Conservation (phyloP, 2,888 invertebrate species). For the Baccha elongata region DNA sequence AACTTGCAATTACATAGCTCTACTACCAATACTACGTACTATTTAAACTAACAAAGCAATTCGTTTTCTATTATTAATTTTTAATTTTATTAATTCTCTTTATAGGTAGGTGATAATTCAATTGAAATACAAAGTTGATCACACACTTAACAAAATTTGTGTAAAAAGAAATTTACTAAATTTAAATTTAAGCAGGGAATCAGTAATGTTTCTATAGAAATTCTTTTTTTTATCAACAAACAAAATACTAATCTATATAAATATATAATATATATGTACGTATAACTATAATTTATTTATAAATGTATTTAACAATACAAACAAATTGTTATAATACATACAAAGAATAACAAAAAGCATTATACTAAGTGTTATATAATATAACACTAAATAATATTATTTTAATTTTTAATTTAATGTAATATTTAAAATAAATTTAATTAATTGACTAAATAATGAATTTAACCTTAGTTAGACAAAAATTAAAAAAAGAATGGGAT, state of each 20-base stretch:
- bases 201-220: constrained; percentile 5
- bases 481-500: constrained; percentile 9
- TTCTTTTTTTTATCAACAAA: constrained; percentile 22
- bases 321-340: constrained; percentile 11
- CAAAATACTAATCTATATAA: constrained; percentile 4
- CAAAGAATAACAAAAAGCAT: background rate
- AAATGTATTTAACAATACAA: constrained; percentile 27
- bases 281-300: constrained; percentile 36
- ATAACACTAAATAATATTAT: no score
- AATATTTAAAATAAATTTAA: constrained; percentile 11
- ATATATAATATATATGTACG: background rate
- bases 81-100: constrained; percentile 28
- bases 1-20: constrained; percentile 15
- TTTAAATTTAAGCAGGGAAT: constrained; percentile 19
- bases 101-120: constrained; percentile 61
- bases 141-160: constrained; percentile 20
- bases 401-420: constrained; percentile 26
- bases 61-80: constrained; percentile 23
- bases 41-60: constrained; percentile 39
- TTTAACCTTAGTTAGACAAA: constrained; percentile 41
- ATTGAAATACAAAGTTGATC: constrained; percentile 42
- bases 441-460: constrained; percentile 19
- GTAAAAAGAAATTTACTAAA: constrained; percentile 19
- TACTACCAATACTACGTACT: constrained; percentile 29
- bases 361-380: constrained; percentile 14